Evolutionary conservation across 2,888 invertebrate genomes (phyloP).

Genomic region (Acheta domesticus): DNA sequence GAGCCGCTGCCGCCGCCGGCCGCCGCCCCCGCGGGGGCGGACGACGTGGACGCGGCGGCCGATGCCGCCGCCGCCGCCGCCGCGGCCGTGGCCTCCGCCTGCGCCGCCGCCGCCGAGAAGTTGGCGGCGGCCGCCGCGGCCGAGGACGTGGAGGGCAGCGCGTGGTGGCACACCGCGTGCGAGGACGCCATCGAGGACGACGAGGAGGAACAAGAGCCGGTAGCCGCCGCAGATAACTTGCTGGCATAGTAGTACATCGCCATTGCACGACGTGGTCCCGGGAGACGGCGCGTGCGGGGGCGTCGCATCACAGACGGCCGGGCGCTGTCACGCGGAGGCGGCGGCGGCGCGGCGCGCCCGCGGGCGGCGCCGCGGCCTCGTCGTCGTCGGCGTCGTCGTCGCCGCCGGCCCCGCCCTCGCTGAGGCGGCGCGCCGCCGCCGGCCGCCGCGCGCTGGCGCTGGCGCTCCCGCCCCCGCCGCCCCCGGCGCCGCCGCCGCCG

Average conservation of each 20-base stretch:
- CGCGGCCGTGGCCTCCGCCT: background rate
- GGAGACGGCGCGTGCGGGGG: background rate
- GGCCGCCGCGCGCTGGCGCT: background rate
- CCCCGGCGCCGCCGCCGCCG: background rate
- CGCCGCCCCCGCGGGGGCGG: background rate
- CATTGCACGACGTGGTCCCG: slow-evolving; percentile 36
- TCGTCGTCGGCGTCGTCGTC: background rate
- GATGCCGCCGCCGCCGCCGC: slow-evolving; percentile 2
- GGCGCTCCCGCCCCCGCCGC: background rate
- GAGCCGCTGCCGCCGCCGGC: slow-evolving; percentile 11
- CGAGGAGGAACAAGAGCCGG: slow-evolving; percentile 48
- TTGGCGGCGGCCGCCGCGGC: background rate
- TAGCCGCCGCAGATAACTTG: slow-evolving; percentile 61
- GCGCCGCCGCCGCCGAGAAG: background rate
- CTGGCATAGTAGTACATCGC: slow-evolving; percentile 71
- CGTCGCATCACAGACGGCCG: slow-evolving; percentile 1
- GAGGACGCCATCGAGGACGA: slow-evolving; percentile 26
- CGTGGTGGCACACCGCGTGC: slow-evolving; percentile 24
- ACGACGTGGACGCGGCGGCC: no score
- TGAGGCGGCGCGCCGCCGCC: background rate
- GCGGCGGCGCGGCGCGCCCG: background rate
- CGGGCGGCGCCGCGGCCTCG: background rate
- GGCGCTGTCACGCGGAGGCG: slow-evolving; percentile 4
- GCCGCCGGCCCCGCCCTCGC: background rate
- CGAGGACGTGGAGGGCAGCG: slow-evolving; percentile 38